Evolutionary conservation across 2,888 invertebrate genomes (phyloP).

Genomic region (Cataglyphis rosenhaueri): DNA sequence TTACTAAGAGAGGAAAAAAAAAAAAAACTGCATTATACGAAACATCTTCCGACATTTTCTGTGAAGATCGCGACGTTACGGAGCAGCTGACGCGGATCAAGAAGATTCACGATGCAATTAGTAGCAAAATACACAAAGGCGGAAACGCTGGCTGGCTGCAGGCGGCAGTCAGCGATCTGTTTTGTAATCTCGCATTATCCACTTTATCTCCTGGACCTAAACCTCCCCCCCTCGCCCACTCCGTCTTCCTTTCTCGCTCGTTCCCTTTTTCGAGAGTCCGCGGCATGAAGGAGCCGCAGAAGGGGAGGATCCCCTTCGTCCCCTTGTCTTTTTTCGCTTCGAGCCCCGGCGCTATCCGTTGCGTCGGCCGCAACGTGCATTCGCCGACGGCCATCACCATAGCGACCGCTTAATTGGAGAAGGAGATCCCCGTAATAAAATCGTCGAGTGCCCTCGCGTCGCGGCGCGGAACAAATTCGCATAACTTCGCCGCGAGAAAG

Average conservation of each 20-base stretch:
- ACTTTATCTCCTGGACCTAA: conserved; percentile 32
- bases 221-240: not conserved
- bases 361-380: conserved; percentile 46
- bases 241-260: not conserved
- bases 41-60: conserved; percentile 4
- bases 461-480: conserved; percentile 64
- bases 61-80: conserved; percentile 9
- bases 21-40: not conserved
- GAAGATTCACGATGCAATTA: conserved; percentile 49
- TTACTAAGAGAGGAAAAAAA: not conserved
- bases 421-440: conserved; percentile 79
- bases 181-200: conserved; percentile 54
- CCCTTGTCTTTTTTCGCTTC: conserved; percentile 27
- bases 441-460: conserved; percentile 76
- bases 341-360: conserved; percentile 8
- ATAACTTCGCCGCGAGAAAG: conserved; percentile 64
- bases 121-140: conserved; percentile 44
- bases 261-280: conserved; percentile 40
- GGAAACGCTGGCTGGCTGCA: conserved; percentile 16
- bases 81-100: conserved; percentile 16
- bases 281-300: conserved; percentile 19
- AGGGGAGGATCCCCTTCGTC: not conserved
- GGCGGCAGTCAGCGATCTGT: conserved; percentile 29
- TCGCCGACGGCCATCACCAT: conserved; percentile 78
- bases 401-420: conserved; percentile 83